Base-by-base conservation (phyloP, 2,888 invertebrate genomes). In the Chromoteleia sp. region DNA sequence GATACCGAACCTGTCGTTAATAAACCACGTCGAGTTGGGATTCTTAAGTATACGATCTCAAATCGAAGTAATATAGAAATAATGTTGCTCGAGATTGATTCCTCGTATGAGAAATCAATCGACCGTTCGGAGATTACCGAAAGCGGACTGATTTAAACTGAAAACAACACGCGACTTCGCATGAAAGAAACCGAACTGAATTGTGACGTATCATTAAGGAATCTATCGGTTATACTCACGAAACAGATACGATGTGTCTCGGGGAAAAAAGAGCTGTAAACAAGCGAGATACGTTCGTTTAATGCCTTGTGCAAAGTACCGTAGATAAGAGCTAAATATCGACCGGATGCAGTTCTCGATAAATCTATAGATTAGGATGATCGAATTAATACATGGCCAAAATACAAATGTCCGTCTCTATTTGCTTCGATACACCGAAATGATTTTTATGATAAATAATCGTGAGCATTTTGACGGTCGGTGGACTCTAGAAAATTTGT, bases 401-500 rank as follows among this genome's bases (percentile, higher is more conserved):
- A n/a, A n/a, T n/a, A n/a, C n/a, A n/a, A n/a, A n/a, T n/a, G n/a
- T n/a, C n/a, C n/a, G n/a, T n/a, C n/a, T n/a, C n/a, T n/a, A n/a
- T n/a, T n/a, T n/a, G n/a, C n/a, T n/a, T n/a, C n/a, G n/a, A n/a
- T n/a, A n/a, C n/a, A n/a, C n/a, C n/a, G n/a, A n/a, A n/a, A n/a
- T n/a, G n/a, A n/a, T n/a, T n/a, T n/a, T n/a, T n/a, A n/a, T n/a
- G n/a, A n/a, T n/a, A n/a, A 36, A 56, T 33, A 39, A 12, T 39
- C 29, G n/a, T 25, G 36, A 3, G 29, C 33, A 36, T 54, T 54
- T 73, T 50, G 54, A 33, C 8, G 21, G 29, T 56, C 50, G 29
- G 63, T 63, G 6, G 29, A 52, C 52, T 52, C 19, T 19, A n/a
- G 52, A 33, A 76, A 52, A 68, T 76, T 61, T 61, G 76, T 54